Evolutionary conservation across 2,113 vertebrate genomes (phyloP).

Genomic region (Syngnathus floridae): DNA sequence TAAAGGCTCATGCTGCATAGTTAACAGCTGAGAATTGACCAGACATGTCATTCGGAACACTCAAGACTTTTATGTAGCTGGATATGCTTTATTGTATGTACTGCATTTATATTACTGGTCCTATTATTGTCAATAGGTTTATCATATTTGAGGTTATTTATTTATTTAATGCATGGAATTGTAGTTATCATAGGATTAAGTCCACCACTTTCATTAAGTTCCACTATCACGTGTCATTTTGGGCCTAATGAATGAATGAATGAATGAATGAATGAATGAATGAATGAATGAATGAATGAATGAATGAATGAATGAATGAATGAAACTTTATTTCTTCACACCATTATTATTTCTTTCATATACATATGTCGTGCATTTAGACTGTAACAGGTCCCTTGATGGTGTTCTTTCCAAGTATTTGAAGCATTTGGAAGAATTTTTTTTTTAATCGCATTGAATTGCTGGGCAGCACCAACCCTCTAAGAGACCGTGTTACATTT

Average conservation of each 20-base stretch:
- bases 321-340: no score
- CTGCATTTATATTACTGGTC: no score
- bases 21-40: constrained; percentile 14
- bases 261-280: no score
- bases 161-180: not conserved
- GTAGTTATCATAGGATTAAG: not conserved
- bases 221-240: not conserved
- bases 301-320: no score
- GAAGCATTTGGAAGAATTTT: not conserved
- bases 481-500: not conserved
- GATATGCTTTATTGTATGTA: not conserved
- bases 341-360: no score
- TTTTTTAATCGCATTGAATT: not conserved
- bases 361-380: not conserved
- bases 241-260: no score
- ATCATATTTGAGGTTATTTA: not conserved
- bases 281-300: no score
- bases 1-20: constrained; percentile 34
- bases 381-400: not conserved
- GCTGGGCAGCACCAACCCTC: not conserved
- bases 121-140: not conserved
- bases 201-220: not conserved
- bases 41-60: no score
- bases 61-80: no score
- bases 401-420: not conserved